phyloP scores from a whole-genome alignment of 2,888 invertebrate species.

The Xylocampa areola region DNA sequence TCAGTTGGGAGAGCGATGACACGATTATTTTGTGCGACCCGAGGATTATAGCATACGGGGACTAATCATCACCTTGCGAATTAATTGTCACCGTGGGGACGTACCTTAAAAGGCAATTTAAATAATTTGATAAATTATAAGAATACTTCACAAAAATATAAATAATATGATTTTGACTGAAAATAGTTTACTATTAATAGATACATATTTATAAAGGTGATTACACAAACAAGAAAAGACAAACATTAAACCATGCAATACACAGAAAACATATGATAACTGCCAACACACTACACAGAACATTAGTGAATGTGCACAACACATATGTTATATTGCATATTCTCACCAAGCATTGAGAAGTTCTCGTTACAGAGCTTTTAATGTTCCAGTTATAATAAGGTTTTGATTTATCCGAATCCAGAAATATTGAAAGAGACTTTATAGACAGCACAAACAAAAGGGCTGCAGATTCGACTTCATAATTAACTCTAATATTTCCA shows the following conservation, averaged over 20 bases:
- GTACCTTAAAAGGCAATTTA: no score
- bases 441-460: not conserved
- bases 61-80: no score
- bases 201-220: not conserved
- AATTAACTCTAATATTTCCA: constrained; percentile 38
- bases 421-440: constrained; percentile 9
- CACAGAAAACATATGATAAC: constrained; percentile 20
- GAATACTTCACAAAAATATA: no score
- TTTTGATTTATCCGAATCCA: constrained; percentile 17
- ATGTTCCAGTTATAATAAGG: constrained; percentile 32
- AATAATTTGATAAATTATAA: not conserved
- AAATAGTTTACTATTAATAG: constrained; percentile 10
- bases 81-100: no score
- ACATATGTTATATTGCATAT: constrained; percentile 50
- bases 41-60: no score
- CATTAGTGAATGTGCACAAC: constrained; percentile 53
- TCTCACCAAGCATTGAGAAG: constrained; percentile 58
- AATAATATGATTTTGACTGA: constrained; percentile 4
- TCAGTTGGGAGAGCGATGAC: no score
- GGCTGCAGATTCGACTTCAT: not conserved
- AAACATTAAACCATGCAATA: constrained; percentile 10
- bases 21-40: no score
- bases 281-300: constrained; percentile 51
- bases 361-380: constrained; percentile 24
- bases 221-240: constrained; percentile 6